Evolutionary conservation across 2,797 vertebrate genomes (phyloP).

Genomic region (Vireo griseus): DNA sequence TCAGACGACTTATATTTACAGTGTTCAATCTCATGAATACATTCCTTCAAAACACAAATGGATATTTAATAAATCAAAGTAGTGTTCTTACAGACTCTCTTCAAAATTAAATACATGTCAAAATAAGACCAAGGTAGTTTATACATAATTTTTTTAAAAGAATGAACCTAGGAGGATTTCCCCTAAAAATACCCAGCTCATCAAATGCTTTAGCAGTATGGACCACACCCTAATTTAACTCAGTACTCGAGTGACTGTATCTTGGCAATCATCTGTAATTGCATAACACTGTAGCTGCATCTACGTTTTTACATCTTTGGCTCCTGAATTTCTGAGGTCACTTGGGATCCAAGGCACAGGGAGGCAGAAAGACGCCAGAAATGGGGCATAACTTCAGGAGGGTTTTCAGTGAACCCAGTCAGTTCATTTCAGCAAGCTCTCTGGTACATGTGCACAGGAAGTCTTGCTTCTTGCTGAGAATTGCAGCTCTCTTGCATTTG

Average conservation of each 20-base stretch:
- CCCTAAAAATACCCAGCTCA: background rate
- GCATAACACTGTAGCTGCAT: background rate
- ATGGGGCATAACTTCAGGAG: background rate
- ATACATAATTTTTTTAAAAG: rapidly evolving
- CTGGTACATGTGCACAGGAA: background rate
- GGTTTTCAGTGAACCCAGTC: background rate
- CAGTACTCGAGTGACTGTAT: rapidly evolving
- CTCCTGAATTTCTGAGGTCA: background rate
- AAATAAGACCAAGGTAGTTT: background rate
- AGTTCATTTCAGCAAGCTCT: background rate
- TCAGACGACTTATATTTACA: background rate
- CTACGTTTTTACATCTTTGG: background rate
- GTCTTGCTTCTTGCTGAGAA: background rate
- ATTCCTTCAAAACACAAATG: background rate
- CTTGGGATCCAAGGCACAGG: background rate
- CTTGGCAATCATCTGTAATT: background rate
- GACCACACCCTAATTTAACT: background rate
- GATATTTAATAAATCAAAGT: background rate
- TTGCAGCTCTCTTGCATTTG: background rate
- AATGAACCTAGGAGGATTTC: background rate
- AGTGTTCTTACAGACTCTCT: background rate
- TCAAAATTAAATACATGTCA: background rate
- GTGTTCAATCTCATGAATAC: background rate
- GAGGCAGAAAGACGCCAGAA: background rate
- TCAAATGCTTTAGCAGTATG: background rate